A percentile compares a stretch with the other conserved stretches of the same genome.
Evolutionary conservation across 1,140 invertebrate species (phyloP).

Genomic region (Drosophila quadrilineata): DNA sequence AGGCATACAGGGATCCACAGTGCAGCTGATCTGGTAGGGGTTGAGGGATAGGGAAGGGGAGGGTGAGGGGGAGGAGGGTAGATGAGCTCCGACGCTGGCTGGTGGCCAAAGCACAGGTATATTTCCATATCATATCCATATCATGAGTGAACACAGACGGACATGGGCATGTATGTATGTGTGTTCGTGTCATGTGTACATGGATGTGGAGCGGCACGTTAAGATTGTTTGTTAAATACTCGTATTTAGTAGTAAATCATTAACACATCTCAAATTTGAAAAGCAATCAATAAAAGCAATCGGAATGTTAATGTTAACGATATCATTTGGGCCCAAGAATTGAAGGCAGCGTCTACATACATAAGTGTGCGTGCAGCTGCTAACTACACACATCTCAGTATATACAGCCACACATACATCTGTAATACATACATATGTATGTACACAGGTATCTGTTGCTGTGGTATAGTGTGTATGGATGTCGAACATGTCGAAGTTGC

Average conservation of each 20-base stretch:
- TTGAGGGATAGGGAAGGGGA: too few relatives aligned
- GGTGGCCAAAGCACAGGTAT: too few relatives aligned
- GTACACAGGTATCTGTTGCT: not conserved
- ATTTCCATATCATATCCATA: too few relatives aligned
- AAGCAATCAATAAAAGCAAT: constrained; percentile 31
- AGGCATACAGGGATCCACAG: not conserved
- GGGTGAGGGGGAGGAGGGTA: too few relatives aligned
- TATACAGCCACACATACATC: not conserved
- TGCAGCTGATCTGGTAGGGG: not conserved
- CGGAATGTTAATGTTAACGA: constrained; percentile 31
- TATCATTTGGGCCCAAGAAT: constrained; percentile 35
- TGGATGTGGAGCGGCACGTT: not conserved
- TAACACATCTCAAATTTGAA: constrained; percentile 40
- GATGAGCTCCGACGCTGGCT: too few relatives aligned
- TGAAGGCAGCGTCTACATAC: too few relatives aligned
- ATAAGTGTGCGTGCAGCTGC: not conserved
- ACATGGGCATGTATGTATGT: not conserved
- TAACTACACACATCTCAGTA: not conserved
- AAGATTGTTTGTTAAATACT: constrained; percentile 1
- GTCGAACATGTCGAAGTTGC: not conserved
- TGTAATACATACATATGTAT: not conserved
- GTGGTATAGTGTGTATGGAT: not conserved
- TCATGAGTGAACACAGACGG: too few relatives aligned
- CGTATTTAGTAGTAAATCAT: constrained; percentile 38
- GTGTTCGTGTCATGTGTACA: not conserved